phyloP scores from a whole-genome alignment of 2,113 vertebrate genomes.

The Morone saxatilis region DNA sequence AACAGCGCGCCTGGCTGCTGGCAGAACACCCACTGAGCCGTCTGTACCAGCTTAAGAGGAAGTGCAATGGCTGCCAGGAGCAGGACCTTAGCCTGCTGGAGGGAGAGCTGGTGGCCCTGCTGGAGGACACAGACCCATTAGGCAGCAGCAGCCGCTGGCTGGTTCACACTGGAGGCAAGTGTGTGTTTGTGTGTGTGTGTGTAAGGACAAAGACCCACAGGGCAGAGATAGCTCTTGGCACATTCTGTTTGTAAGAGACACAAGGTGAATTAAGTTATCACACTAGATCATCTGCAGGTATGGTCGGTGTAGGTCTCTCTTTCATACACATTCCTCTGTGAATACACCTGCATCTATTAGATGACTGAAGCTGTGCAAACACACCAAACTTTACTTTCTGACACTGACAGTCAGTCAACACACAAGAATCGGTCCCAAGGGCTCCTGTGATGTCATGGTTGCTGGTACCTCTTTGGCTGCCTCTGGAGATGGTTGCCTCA shows the following conservation, averaged over 20 bases:
- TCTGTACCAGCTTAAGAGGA: conserved; percentile 94
- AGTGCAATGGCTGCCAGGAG: conserved; percentile 95
- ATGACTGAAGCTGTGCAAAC: conserved; percentile 22
- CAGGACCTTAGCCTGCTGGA: conserved; percentile 92
- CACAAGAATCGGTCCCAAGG: conserved; percentile 48
- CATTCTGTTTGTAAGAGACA: conserved; percentile 16
- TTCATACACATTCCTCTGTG: conserved; percentile 35
- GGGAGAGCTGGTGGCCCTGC: conserved; percentile 92
- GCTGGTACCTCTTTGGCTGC: conserved; percentile 41
- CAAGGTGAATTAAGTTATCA: conserved; percentile 43
- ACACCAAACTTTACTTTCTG: conserved; percentile 67
- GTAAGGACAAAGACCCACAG: background rate
- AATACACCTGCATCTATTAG: conserved; percentile 33
- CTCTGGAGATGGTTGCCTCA: conserved; percentile 76
- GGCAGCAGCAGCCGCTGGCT: conserved; percentile 95
- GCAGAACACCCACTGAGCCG: conserved; percentile 81
- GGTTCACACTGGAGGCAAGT: conserved; percentile 94
- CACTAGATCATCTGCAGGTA: conserved; percentile 28
- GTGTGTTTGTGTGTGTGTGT: conserved; percentile 31
- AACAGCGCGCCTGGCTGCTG: conserved; percentile 87
- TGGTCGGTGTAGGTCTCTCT: conserved; percentile 5
- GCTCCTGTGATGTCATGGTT: conserved; percentile 67
- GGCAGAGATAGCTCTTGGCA: background rate
- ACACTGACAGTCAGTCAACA: conserved; percentile 56
- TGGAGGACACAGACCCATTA: conserved; percentile 91